These are phyloP conservation scores for Aleiodes testaceus DNA, from an alignment of 2,888 invertebrate genomes.

Conservation along the genomic window DNA sequence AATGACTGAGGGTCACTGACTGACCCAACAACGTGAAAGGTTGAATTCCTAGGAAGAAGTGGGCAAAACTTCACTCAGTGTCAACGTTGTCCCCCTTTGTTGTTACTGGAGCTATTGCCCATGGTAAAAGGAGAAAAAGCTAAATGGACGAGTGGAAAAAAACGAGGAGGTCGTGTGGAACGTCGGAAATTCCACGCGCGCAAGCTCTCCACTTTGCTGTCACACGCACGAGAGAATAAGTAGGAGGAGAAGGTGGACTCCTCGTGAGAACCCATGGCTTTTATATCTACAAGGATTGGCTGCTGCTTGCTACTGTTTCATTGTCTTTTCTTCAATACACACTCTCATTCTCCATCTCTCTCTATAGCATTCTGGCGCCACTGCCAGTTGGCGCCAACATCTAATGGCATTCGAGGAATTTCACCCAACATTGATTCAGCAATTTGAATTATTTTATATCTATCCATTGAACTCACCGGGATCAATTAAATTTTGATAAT, in stretches of 20 bases:
- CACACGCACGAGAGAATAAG: constrained; percentile 47
- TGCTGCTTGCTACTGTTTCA: constrained; percentile 29
- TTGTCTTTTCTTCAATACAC: constrained; percentile 17
- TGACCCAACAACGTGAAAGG: constrained; percentile 24
- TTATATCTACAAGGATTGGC: constrained; percentile 27
- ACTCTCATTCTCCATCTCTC: constrained; percentile 4
- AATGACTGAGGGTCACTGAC: constrained; percentile 18
- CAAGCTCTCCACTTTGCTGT: constrained; percentile 22
- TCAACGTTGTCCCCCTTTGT: constrained; percentile 13
- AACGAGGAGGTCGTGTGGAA: constrained; percentile 32
- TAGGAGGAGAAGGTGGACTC: neutral
- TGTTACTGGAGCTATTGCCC: neutral
- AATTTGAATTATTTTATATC: constrained; percentile 13
- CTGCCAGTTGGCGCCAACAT: constrained; percentile 34
- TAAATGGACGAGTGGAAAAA: constrained; percentile 10
- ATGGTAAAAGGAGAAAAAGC: constrained; percentile 3
- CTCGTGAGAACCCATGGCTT: constrained; percentile 24
- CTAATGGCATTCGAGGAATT: constrained; percentile 9
- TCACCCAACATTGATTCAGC: constrained; percentile 13
- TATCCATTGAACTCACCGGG: constrained; percentile 4
- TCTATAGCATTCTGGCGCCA: constrained; percentile 23
- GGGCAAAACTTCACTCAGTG: neutral
- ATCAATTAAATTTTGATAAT: neutral
- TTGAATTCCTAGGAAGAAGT: neutral
- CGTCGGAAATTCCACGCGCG: constrained; percentile 39